A percentile compares a stretch with the other conserved stretches of the same genome.
phyloP scores from a whole-genome alignment of 2,888 invertebrate genomes.

The Xylocampa areola region DNA sequence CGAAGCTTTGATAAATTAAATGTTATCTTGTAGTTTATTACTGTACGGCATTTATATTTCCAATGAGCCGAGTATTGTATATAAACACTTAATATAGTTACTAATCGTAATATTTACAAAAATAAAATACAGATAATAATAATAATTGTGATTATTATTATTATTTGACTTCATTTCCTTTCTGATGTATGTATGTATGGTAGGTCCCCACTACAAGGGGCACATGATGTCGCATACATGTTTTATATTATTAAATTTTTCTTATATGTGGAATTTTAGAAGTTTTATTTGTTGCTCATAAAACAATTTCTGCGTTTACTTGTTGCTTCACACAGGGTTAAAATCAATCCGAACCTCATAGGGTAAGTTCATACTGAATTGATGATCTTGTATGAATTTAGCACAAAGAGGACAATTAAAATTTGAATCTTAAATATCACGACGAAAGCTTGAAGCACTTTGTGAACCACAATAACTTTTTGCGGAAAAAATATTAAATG shows the following conservation, averaged over 20 bases:
- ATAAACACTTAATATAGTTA: slow-evolving; percentile 70
- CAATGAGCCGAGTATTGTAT: slow-evolving; percentile 62
- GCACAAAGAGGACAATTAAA: no score
- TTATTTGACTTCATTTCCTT: slow-evolving; percentile 63
- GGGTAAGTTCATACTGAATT: no score
- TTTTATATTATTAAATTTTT: slow-evolving; percentile 88
- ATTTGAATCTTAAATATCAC: no score
- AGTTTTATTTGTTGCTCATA: slow-evolving; percentile 60
- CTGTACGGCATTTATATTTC: slow-evolving; percentile 55
- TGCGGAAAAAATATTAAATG: no score
- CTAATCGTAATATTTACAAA: slow-evolving; percentile 74
- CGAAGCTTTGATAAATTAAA: slow-evolving; percentile 34
- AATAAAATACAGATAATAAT: slow-evolving; percentile 58
- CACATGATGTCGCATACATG: slow-evolving; percentile 77
- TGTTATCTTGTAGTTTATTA: slow-evolving; percentile 46
- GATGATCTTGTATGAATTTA: no score
- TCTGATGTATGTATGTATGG: slow-evolving; percentile 65
- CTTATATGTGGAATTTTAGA: slow-evolving; percentile 81
- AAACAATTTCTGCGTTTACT: no score
- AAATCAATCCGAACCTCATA: no score
- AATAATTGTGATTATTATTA: slow-evolving; percentile 52
- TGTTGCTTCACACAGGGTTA: background rate
- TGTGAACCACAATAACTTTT: no score
- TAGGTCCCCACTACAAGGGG: slow-evolving; percentile 57
- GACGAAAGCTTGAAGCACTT: no score